Evolutionary conservation across 2,113 vertebrate genomes (phyloP), one percentile per base, ranked within the genome.

Genomic region (Pao palembangensis): DNA sequence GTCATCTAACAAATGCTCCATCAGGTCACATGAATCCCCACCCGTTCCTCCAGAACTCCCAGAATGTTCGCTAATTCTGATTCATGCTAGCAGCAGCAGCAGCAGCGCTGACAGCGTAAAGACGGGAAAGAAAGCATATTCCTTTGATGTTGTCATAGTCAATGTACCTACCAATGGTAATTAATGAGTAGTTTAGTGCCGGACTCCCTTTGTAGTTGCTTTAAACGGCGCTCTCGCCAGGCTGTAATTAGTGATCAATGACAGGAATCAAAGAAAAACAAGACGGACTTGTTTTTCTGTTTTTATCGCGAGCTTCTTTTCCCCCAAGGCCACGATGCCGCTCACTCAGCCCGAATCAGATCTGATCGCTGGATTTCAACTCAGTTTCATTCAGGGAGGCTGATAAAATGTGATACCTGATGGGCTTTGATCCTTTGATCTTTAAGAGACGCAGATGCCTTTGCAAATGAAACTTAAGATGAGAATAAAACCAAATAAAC

Each of bases 221-320:
- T 57, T 69, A 67, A 56, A 72, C 58, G 48, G 77, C 56, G n/a
- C 15, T 47, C 61, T 59, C 76, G 78, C 84, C 73, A 78, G 71
- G 70, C 51, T 83, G 67, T 85, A 89, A 91, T 90, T 90, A 86
- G 78, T 48, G 73, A 87, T 88, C 78, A 78, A 71, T 76, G 64
- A 79, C 61, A 79, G 55, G 67, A 80, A 70, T 73, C 51, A 73
- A 57, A 64, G 34, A 67, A 81, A 78, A 80, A 76, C 71, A 60
- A 81, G 72, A 81, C 78, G 70, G 59, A 86, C 84, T 68, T 75
- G 76, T 85, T 49, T 49, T 49, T 19, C n/a, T 18, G n/a, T 49
- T 87, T 83, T 83, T 63, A 21, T 77, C 49, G 21, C 38, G 65
- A 71, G 67, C 28, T 21, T 55, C 25, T 65, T 41, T 41, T 74